phyloP scores from a whole-genome alignment of 2,888 invertebrate species.

The Operophtera brumata region DNA sequence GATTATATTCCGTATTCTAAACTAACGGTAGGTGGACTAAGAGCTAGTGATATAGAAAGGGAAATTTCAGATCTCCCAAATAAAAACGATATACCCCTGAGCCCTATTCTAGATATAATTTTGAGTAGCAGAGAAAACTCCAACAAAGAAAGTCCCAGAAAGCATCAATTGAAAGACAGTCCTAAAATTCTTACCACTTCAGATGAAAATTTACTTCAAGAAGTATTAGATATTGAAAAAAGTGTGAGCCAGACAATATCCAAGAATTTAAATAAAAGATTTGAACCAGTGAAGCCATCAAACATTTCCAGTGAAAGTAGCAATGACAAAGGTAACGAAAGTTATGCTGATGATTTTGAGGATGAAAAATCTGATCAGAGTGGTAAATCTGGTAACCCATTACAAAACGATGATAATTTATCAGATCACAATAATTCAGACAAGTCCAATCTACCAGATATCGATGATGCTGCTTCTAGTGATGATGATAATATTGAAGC shows the following conservation, averaged over 20 bases:
- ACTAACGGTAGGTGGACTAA: conserved; percentile 70
- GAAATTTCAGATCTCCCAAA: conserved; percentile 61
- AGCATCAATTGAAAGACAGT: conserved; percentile 38
- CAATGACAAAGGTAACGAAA: conserved; percentile 48
- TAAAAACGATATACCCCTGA: conserved; percentile 56
- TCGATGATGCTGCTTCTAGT: conserved; percentile 14
- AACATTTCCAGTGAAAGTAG: conserved; percentile 36
- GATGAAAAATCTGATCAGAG: conserved; percentile 62
- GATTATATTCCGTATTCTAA: conserved; percentile 76
- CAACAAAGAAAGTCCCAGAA: conserved; percentile 48
- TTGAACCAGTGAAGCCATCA: conserved; percentile 27
- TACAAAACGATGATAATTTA: conserved; percentile 19
- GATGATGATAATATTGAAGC: conserved; percentile 21
- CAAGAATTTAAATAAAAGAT: conserved; percentile 40
- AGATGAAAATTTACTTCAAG: conserved; percentile 71
- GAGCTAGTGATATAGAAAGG: conserved; percentile 66
- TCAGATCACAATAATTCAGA: conserved; percentile 23
- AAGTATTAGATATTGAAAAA: conserved; percentile 67
- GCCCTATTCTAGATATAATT: conserved; percentile 67
- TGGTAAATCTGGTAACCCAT: conserved; percentile 16
- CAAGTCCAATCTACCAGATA: conserved; percentile 18
- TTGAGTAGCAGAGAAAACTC: conserved; percentile 66
- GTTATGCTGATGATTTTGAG: conserved; percentile 74
- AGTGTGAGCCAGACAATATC: conserved; percentile 59
- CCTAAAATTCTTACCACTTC: conserved; percentile 62